phyloP scores from a whole-genome alignment of 2,113 vertebrate genomes.

The Mus pahari region DNA sequence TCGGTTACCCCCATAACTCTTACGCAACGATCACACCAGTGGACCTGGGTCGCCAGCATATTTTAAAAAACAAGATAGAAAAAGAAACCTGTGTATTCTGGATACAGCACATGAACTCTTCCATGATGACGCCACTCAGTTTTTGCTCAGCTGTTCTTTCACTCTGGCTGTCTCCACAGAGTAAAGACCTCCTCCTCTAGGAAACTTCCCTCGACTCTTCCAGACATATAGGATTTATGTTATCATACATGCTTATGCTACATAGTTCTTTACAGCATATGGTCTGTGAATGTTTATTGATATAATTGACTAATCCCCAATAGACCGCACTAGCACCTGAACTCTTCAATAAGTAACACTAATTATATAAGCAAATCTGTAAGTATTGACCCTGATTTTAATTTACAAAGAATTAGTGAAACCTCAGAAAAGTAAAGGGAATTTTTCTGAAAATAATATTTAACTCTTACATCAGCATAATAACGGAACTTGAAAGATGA shows the following conservation, averaged over 20 bases:
- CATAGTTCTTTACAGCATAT: not conserved
- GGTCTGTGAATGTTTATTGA: not conserved
- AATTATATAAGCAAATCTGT: constrained; percentile 22
- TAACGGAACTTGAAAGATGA: not conserved
- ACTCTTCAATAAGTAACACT: not conserved
- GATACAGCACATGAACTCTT: not conserved
- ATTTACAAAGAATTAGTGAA: constrained; percentile 6
- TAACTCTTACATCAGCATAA: not conserved
- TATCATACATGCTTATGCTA: not conserved
- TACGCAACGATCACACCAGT: too few species aligned
- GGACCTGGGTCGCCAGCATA: not conserved
- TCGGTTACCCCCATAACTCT: not conserved
- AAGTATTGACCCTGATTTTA: not conserved
- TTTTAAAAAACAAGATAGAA: constrained; percentile 10
- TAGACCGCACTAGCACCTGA: not conserved
- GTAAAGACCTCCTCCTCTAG: not conserved
- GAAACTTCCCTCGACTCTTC: not conserved
- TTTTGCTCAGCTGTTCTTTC: not conserved
- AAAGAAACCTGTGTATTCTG: not conserved
- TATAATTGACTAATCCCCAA: not conserved
- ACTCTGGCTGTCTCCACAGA: not conserved
- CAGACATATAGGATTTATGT: not conserved
- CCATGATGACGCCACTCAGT: not conserved
- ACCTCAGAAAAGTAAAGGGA: not conserved
- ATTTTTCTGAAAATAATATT: constrained; percentile 4